These are phyloP conservation scores for Pycnonotus jocosus DNA, from an alignment of 2,113 vertebrate genomes.

Conservation along the genomic window DNA sequence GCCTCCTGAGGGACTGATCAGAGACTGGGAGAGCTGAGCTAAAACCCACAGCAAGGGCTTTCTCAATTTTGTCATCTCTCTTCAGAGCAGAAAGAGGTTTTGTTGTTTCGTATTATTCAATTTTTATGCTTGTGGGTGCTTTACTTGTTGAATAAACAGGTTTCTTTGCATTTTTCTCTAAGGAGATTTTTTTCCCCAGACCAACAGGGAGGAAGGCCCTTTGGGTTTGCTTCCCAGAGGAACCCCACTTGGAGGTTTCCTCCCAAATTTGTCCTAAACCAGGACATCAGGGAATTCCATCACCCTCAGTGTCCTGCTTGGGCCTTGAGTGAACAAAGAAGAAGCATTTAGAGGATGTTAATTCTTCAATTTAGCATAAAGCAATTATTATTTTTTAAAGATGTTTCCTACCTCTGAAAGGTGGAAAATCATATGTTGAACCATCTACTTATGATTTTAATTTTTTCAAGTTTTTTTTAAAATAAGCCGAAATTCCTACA, in stretches of 20 bases:
- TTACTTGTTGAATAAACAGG: background rate
- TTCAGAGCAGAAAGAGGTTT: background rate
- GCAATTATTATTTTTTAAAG: background rate
- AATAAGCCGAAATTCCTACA: background rate
- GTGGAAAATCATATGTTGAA: background rate
- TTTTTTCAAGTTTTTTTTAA: background rate
- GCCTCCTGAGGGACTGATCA: background rate
- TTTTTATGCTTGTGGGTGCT: background rate
- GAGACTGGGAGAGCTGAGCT: background rate
- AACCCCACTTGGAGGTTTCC: background rate
- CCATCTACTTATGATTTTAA: background rate
- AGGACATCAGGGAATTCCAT: background rate
- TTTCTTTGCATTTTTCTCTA: background rate
- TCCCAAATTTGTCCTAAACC: background rate
- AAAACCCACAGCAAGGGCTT: background rate
- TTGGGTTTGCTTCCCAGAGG: background rate
- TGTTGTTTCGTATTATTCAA: background rate
- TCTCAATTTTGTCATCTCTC: background rate
- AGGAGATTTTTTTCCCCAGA: background rate
- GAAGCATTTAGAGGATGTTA: background rate
- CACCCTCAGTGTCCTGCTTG: background rate
- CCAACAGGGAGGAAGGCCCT: fast-evolving
- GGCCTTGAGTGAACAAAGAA: background rate
- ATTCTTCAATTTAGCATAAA: background rate
- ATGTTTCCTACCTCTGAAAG: background rate